Conservation (phyloP, 2,113 vertebrate genomes). For the Brachyistius frenatus region DNA sequence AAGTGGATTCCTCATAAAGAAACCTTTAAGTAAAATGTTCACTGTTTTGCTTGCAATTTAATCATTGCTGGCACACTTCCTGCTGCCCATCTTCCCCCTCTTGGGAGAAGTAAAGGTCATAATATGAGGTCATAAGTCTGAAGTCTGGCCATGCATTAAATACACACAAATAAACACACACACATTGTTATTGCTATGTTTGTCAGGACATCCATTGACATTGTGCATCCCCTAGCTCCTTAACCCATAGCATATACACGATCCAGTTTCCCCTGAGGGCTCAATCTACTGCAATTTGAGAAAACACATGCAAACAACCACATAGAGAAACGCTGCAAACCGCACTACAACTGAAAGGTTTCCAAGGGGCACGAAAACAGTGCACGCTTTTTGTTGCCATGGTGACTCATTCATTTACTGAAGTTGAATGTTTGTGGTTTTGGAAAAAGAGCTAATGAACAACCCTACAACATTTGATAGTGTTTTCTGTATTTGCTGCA, state of each 20-base stretch:
- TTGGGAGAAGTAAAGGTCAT: constrained; percentile 37
- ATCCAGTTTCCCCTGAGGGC: neutral
- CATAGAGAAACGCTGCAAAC: too few relatives aligned
- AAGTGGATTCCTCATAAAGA: too few relatives aligned
- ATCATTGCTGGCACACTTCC: constrained; percentile 34
- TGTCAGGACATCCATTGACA: constrained; percentile 5
- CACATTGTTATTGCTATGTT: neutral
- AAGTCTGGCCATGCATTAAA: constrained; percentile 13
- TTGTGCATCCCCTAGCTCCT: neutral
- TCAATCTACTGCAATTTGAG: neutral
- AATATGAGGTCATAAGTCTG: neutral
- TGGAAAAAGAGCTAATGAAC: too few relatives aligned
- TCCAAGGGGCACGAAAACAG: too few relatives aligned
- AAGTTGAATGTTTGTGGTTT: too few relatives aligned
- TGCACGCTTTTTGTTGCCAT: too few relatives aligned
- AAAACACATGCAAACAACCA: too few relatives aligned
- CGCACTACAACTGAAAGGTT: too few relatives aligned
- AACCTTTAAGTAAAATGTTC: too few relatives aligned
- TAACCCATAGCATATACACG: neutral
- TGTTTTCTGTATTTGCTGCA: too few relatives aligned
- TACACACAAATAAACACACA: constrained; percentile 3
- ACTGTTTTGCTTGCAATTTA: neutral
- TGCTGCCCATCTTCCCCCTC: neutral
- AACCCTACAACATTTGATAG: too few relatives aligned
- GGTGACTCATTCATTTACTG: too few relatives aligned